Percentiles rank a stretch among this genome's conserved stretches.
Conservation (phyloP, 2,888 invertebrate species). For the Palloptera scutellata region DNA sequence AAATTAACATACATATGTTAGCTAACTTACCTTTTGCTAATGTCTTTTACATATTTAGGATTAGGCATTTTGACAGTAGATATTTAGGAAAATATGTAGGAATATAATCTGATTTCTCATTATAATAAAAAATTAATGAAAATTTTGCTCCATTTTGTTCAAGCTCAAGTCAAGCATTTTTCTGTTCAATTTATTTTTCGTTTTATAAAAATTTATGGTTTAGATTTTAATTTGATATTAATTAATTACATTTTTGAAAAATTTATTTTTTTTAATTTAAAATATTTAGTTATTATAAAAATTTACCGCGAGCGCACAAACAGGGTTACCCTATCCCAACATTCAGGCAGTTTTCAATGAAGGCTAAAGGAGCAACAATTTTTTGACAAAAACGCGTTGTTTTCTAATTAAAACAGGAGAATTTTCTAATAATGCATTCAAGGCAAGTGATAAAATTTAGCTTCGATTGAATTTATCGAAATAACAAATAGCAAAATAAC, state of each 20-base stretch:
- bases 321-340: slow-evolving; percentile 98
- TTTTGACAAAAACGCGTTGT: slow-evolving; percentile 44
- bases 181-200: slow-evolving; percentile 33
- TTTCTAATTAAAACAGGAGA: slow-evolving; percentile 1
- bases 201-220: slow-evolving; percentile 27
- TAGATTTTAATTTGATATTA: slow-evolving; percentile 25
- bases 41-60: slow-evolving; percentile 30
- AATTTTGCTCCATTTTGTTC: slow-evolving; percentile 44
- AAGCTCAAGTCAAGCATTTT: slow-evolving; percentile 59
- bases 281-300: slow-evolving; percentile 33
- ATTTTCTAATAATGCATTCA: too few species aligned
- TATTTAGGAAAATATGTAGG: slow-evolving; percentile 11
- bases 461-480: neutral
- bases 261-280: neutral
- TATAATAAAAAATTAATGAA: slow-evolving; percentile 4
- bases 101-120: neutral
- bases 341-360: slow-evolving; percentile 82
- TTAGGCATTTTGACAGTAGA: slow-evolving; percentile 27
- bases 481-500: neutral
- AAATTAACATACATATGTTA: slow-evolving; percentile 31
- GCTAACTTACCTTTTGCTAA: slow-evolving; percentile 53
- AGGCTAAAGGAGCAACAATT: slow-evolving; percentile 55
- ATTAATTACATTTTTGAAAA: neutral
- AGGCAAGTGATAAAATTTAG: neutral
- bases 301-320: slow-evolving; percentile 60